A percentile compares a stretch with the other conserved stretches of the same genome.
These are phyloP conservation scores for Leptoteleia sp. DNA, from an alignment of 1,140 invertebrate genomes.

Conservation along the genomic window DNA sequence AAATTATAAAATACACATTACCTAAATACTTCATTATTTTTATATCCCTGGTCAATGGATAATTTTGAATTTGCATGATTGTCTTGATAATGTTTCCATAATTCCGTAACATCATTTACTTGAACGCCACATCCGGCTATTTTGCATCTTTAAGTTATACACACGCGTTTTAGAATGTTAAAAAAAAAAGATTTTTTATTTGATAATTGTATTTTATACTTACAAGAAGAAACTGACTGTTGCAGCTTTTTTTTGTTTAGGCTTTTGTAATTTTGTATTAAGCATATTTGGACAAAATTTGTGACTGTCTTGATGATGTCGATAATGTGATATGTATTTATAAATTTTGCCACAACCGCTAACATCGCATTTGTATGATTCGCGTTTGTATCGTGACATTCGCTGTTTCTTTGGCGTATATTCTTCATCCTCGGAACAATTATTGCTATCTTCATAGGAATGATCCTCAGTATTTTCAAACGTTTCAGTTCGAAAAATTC, in stretches of 20 bases:
- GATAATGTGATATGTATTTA: slow-evolving; percentile 80
- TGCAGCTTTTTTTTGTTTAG: slow-evolving; percentile 75
- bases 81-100: slow-evolving; percentile 80
- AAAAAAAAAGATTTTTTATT: too few relatives aligned
- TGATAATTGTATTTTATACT: too few relatives aligned
- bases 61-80: slow-evolving; percentile 78
- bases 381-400: slow-evolving; percentile 78
- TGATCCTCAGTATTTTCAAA: slow-evolving; percentile 73
- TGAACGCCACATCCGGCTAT: slow-evolving; percentile 78
- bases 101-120: slow-evolving; percentile 75
- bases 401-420: slow-evolving; percentile 80
- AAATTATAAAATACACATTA: too few relatives aligned
- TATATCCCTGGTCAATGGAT: slow-evolving; percentile 68
- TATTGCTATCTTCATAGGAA: slow-evolving; percentile 66
- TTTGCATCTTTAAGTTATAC: slow-evolving; percentile 71
- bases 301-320: slow-evolving; percentile 80
- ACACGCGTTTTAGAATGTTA: too few relatives aligned
- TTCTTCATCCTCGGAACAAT: slow-evolving; percentile 78
- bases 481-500: slow-evolving; percentile 70
- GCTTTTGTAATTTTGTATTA: slow-evolving; percentile 69
- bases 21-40: slow-evolving; percentile 75
- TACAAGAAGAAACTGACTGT: slow-evolving; percentile 80
- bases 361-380: slow-evolving; percentile 76
- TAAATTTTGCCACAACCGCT: slow-evolving; percentile 79
- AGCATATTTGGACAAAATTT: slow-evolving; percentile 71